Evolutionary conservation across 2,797 vertebrate species (phyloP).

Genomic region (Sebastolobus altivelis): DNA sequence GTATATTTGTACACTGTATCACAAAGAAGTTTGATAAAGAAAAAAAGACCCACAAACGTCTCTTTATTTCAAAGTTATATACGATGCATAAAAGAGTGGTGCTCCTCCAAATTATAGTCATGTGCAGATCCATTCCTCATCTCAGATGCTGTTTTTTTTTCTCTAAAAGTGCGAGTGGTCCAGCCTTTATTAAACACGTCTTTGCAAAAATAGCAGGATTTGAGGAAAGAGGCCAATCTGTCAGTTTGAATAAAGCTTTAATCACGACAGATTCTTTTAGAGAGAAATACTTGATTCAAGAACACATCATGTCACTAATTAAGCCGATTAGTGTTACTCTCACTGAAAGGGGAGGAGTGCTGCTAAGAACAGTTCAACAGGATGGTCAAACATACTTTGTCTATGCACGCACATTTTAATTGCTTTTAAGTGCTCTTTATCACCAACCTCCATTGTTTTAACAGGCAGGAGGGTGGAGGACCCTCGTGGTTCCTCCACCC

Average conservation of each 20-base stretch:
- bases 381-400: slow-evolving; percentile 6
- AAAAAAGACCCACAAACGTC: no score
- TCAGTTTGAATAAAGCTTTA: not conserved
- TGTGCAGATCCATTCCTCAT: not conserved
- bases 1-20: not conserved
- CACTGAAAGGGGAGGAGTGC: not conserved
- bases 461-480: slow-evolving; percentile 9
- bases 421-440: slow-evolving; percentile 13
- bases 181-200: not conserved
- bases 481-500: slow-evolving; percentile 13
- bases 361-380: slow-evolving; percentile 7
- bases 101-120: not conserved
- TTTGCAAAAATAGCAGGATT: not conserved
- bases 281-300: not conserved
- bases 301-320: not conserved
- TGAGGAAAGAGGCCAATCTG: not conserved
- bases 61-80: not conserved
- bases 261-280: not conserved
- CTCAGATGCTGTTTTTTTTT: not conserved
- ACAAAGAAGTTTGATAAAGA: not conserved
- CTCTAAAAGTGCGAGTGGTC: not conserved
- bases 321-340: not conserved
- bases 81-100: not conserved
- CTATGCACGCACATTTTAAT: not conserved
- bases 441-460: slow-evolving; percentile 36